These are phyloP conservation scores for Fregata magnificens DNA, from an alignment of 2,113 vertebrate genomes.

Conservation along the genomic window DNA sequence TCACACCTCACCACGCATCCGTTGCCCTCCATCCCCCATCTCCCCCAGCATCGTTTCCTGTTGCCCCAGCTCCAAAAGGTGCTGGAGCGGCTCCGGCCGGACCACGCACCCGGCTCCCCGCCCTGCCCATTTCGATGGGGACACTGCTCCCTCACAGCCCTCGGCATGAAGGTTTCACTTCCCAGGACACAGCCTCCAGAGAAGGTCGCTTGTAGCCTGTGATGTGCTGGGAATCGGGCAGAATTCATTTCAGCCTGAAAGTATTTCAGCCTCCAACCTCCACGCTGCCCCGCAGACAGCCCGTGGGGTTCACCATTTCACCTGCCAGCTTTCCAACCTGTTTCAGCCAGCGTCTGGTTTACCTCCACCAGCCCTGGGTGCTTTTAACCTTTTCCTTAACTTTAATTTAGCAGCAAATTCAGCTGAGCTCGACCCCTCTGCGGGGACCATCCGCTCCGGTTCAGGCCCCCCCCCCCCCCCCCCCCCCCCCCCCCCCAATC, in stretches of 20 bases:
- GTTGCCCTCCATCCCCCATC: fast-evolving
- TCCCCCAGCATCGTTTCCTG: background rate
- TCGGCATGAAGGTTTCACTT: background rate
- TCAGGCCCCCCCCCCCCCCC: background rate
- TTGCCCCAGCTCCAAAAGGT: background rate
- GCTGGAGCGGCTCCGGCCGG: background rate
- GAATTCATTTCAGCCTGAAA: background rate
- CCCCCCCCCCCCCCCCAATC: background rate
- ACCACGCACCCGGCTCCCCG: background rate
- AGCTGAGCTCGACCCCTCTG: background rate
- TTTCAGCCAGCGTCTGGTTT: background rate
- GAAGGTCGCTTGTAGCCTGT: background rate
- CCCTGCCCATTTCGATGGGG: background rate
- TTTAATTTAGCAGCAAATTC: background rate
- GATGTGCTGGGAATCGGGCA: background rate
- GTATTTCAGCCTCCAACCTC: background rate
- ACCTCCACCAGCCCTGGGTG: background rate
- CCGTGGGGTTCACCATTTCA: background rate
- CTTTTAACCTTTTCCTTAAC: background rate
- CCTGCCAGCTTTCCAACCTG: background rate
- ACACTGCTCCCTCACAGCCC: background rate
- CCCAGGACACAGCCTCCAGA: background rate
- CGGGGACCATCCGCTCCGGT: background rate
- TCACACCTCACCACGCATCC: background rate
- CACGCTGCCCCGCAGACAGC: background rate